Base-by-base conservation (phyloP, 2,113 vertebrate genomes). In the Cairina moschata region DNA sequence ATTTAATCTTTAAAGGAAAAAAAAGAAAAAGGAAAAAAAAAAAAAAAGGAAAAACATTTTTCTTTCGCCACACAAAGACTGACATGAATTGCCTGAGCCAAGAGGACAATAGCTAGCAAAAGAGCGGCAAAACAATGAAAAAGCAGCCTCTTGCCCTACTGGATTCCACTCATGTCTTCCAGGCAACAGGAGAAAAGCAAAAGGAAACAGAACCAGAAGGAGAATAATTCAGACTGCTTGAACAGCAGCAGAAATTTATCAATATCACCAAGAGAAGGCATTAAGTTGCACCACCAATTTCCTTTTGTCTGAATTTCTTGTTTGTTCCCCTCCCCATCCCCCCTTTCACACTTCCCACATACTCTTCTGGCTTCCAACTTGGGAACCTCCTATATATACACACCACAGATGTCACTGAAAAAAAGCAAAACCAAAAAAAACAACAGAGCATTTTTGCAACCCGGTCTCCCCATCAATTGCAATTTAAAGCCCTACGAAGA, bases 121-220 rank as follows among this genome's bases (percentile, higher is more conserved):
- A 60, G 77, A 63, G 78, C 29, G 14, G 34, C 86, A 36, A 75
- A 62, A 95, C 95, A 97, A 93, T 92, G 92, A 69, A 74, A 95
- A 67, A 18, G 31, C 6, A 50, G 88, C 73, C 95, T 69, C 96
- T 93, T 96, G 83, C 93, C 80, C 92, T 54, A 60, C 2, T 13
- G 88, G 93, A 97, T 97, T 96, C 96, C 96, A 96, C 92, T 62
- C 78, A n/a, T 84, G 93, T 92, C 85, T 56, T 97, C 96, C 90
- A 79, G 96, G 93, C 96, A 97, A 97, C 96, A 96, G 86, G 50
- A 94, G 69, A 94, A 90, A 95, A 91, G 93, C 73, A 78, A 56
- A 87, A 92, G 80, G 78, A 54, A 91, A 44, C 56, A 62, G 83
- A 38, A 78, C 3, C 83, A 50, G 34, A 11, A 76, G 85, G 46